These are phyloP conservation scores for Patella depressa DNA, from an alignment of 2,888 invertebrate genomes.

Conservation along the genomic window DNA sequence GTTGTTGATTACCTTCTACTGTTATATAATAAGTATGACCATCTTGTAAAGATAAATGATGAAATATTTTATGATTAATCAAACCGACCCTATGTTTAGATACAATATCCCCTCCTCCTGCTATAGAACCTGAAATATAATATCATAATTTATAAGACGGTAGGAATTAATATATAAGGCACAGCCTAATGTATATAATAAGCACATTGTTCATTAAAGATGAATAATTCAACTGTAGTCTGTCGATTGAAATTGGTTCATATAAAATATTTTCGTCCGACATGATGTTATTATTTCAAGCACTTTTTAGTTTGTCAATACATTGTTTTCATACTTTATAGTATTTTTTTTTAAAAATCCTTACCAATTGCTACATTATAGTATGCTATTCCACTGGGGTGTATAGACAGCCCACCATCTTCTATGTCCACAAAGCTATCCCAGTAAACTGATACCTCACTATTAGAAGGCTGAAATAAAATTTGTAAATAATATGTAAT, in stretches of 20 bases:
- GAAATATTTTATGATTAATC: background rate
- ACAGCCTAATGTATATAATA: no score
- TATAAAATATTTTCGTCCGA: no score
- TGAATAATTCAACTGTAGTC: no score
- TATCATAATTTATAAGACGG: no score
- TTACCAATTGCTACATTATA: conserved; percentile 18
- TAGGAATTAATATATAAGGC: no score
- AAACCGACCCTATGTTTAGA: background rate
- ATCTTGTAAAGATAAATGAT: background rate
- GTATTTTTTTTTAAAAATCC: background rate
- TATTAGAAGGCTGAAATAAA: background rate
- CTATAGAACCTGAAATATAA: background rate
- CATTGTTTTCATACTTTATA: no score
- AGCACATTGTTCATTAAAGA: no score
- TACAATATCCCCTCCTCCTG: background rate
- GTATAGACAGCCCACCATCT: background rate
- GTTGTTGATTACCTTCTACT: background rate
- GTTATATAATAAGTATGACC: background rate
- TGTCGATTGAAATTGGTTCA: no score
- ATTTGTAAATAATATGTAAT: background rate
- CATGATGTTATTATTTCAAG: no score
- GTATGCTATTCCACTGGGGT: conserved; percentile 19
- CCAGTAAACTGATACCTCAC: conserved; percentile 13
- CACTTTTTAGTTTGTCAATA: no score
- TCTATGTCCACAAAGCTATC: conserved; percentile 16